Evolutionary conservation across 2,113 vertebrate genomes (phyloP).

Genomic region (Daubentonia madagascariensis): DNA sequence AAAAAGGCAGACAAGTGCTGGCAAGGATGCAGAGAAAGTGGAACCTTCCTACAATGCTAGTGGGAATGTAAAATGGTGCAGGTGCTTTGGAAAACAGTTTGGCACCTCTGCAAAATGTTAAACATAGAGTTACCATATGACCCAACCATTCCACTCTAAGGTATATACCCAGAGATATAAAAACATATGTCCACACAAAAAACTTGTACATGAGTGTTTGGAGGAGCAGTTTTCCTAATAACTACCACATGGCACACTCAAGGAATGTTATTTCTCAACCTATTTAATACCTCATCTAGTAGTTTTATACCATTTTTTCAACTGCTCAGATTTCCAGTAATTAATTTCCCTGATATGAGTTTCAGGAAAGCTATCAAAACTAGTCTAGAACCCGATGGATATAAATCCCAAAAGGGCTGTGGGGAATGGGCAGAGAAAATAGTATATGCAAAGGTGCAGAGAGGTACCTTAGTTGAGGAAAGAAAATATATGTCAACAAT

Average conservation of each 20-base stretch:
- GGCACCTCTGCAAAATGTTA: not conserved
- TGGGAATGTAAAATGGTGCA: not conserved
- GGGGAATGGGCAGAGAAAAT: not conserved
- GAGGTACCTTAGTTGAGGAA: not conserved
- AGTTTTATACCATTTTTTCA: not conserved
- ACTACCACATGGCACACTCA: not conserved
- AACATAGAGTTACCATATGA: not conserved
- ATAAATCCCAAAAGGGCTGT: not conserved
- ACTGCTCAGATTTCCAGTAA: not conserved
- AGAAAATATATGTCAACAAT: not conserved
- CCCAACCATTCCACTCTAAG: not conserved
- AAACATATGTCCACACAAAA: not conserved
- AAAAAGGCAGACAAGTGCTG: not conserved
- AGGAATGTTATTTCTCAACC: not conserved
- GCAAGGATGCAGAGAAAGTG: not conserved
- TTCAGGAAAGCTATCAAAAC: not conserved
- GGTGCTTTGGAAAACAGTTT: not conserved
- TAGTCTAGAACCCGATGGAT: not conserved
- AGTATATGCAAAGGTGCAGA: not conserved
- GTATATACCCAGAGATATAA: not conserved
- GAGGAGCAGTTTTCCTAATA: not conserved
- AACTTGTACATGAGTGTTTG: not conserved
- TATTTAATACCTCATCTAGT: not conserved
- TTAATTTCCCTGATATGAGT: not conserved
- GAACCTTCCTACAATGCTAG: not conserved